Evolutionary conservation across 2,888 invertebrate species (phyloP), one percentile per base, ranked within the genome.

Genomic region (Yponomeuta evonymella): DNA sequence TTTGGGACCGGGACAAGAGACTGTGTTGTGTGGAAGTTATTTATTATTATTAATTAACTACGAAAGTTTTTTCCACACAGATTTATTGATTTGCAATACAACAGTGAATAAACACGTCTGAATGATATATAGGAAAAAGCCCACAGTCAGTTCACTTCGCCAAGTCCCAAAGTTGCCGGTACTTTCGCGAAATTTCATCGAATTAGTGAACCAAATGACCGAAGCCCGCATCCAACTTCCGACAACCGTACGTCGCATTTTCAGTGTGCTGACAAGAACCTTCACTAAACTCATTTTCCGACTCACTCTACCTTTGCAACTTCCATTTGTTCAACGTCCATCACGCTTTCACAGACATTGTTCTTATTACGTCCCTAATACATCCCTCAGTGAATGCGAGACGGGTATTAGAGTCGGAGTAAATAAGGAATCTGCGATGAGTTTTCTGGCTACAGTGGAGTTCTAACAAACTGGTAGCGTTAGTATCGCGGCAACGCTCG

Each of bases 191-290:
- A 51, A 79, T 81, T 84, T 81, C 81, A 77, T 79, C 72, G 75
- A 82, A 86, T 85, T 86, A 83, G 83, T 79, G 78, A 83, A 82
- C 79, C 82, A 84, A 85, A 87, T 83, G 82, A 81, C 81, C 81
- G 77, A 71, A 70, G 51, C 70, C 72, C 75, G 76, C 76, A 74
- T 75, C 72, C 76, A 79, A 81, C 80, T 82, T 82, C 82, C 78
- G 76, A 75, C 75, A 72, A 58, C 72, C 71, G 66, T 73, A 73
- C 63, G 77, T 77, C 78, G 76, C 78, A 77, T 81, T 86, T 84
- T 82, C 83, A 76, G 73, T 79, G 76, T 83, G 84, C 84, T 84
- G 83, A 86, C 84, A 83, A 81, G 75, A 81, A 74, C 72, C 73
- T 58, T 72, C 77, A 79, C 79, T 72, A 77, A 70, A 72, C 72